phyloP scores from a whole-genome alignment of 2,113 vertebrate genomes.

The Xerus inauris region DNA sequence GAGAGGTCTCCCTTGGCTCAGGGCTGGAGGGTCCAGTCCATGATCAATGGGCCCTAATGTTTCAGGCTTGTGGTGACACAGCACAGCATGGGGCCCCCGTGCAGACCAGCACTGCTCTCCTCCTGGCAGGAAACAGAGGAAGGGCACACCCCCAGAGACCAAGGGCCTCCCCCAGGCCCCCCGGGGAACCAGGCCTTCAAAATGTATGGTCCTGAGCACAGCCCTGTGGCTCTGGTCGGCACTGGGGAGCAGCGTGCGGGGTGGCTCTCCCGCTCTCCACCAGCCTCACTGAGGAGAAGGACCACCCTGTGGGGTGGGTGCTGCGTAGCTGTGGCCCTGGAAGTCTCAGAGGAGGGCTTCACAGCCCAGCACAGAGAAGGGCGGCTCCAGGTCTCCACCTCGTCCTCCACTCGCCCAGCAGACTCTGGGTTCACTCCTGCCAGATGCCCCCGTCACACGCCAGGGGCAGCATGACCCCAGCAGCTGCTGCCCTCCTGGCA shows the following conservation, averaged over 20 bases:
- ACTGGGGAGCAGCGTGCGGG: not conserved
- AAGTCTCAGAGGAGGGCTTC: not conserved
- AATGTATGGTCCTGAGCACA: not conserved
- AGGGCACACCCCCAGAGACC: not conserved
- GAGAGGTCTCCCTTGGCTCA: not conserved
- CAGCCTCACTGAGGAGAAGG: not conserved
- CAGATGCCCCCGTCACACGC: not conserved
- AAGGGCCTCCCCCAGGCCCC: not conserved
- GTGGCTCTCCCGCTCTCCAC: not conserved
- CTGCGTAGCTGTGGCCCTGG: not conserved
- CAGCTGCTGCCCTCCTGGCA: not conserved
- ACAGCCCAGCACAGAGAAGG: too few species aligned
- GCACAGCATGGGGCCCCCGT: not conserved
- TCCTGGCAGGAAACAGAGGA: not conserved
- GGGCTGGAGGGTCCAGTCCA: not conserved
- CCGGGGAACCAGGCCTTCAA: not conserved
- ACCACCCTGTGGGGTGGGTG: not conserved
- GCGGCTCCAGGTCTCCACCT: too few species aligned
- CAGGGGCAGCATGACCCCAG: not conserved
- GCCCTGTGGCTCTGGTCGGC: not conserved
- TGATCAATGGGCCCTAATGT: not conserved
- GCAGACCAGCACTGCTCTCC: not conserved
- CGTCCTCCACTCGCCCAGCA: not conserved
- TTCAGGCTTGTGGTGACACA: not conserved
- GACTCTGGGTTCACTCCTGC: not conserved